These are phyloP conservation scores for Tragelaphus strepsiceros DNA, from an alignment of 2,113 vertebrate species.

Conservation along the genomic window DNA sequence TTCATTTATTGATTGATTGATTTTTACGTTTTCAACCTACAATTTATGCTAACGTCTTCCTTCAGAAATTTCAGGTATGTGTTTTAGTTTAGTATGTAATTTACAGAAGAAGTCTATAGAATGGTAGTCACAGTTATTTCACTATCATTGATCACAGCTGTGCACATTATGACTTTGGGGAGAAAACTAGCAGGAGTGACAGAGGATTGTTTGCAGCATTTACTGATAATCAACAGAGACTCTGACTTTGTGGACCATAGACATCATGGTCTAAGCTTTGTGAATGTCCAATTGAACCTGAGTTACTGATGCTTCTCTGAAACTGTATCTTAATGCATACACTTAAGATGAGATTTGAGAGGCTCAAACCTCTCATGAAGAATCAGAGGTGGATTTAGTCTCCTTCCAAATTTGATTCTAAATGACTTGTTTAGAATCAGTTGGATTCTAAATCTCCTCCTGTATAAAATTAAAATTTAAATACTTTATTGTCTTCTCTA, in stretches of 20 bases:
- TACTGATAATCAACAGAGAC: background rate
- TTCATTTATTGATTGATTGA: background rate
- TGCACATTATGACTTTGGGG: background rate
- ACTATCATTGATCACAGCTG: background rate
- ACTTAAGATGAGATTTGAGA: background rate
- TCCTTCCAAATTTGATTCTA: background rate
- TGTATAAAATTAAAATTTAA: background rate
- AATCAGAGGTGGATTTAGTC: background rate
- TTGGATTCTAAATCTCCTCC: background rate
- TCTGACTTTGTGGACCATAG: background rate
- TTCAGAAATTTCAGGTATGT: background rate
- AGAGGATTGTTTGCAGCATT: background rate
- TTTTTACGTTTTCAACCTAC: background rate
- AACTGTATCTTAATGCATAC: background rate
- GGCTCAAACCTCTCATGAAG: background rate
- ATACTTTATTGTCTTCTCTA: background rate
- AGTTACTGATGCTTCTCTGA: background rate
- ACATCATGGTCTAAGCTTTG: background rate
- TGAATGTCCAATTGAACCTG: background rate
- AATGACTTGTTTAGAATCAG: background rate
- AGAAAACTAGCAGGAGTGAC: background rate
- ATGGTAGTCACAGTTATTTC: background rate
- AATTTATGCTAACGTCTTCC: background rate
- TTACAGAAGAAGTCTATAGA: background rate
- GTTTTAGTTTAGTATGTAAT: background rate